Evolutionary conservation across 2,797 vertebrate species (phyloP), one percentile per base, ranked within the genome.

Genomic region (Sternarchorhynchus goeldii): DNA sequence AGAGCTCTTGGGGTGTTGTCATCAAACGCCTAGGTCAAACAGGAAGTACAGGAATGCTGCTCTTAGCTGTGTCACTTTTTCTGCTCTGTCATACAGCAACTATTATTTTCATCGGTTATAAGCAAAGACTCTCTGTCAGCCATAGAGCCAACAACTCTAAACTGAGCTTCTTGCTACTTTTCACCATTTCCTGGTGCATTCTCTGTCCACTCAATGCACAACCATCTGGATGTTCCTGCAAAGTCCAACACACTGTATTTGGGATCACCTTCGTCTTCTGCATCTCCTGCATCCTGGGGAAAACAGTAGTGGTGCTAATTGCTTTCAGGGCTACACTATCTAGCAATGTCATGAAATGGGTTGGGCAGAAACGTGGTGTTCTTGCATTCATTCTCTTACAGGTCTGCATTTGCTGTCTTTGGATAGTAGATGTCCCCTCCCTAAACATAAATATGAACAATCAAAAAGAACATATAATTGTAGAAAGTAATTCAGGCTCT

Each of bases 261-360:
- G 87, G 89, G 6, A 89, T 92, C 80, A 90, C 87, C 1, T 91
- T 91, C 66, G 88, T 91, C 56, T 83, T 93, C 74, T 90, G 87
- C 29, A 87, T 91, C 70, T 91, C 89, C 10, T 93, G 89, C 78
- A 79, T 91, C 78, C 75, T 92, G 1, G 88, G 89, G 25, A 92
- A 92, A 86, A 92, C 89, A 1, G 79, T 90, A 45, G 80, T 92
- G 10, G 89, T 93, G 59, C 76, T 92, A 73, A 85, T 91, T 87
- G 90, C 89, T 16, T 90, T 91, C 73, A 91, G 85, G 55, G 87
- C 89, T 10, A 89, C 66, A 21, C 82, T 87, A 81, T 86, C 90
- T 55, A 81, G 76, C 31, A 89, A 86, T 80, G 29, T 87, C 2
- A 90, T 87, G 77, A 90, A 90, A 78, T 87, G 85, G 86, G 90